A percentile compares a stretch with the other conserved stretches of the same genome.
Conservation (phyloP, 2,797 vertebrate species). For the Brachymystax lenok region DNA sequence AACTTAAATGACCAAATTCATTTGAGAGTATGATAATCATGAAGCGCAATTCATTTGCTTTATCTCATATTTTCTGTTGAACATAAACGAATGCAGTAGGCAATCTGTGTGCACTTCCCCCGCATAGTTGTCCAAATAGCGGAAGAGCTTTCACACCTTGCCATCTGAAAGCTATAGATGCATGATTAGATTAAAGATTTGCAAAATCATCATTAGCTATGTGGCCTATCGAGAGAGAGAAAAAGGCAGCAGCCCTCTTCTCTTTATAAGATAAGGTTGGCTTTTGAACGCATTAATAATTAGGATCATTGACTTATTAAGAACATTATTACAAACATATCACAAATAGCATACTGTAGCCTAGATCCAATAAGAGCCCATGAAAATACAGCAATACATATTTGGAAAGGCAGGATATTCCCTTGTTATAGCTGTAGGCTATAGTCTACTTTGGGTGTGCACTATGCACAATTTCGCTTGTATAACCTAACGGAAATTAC, state of each 20-base stretch:
- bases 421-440: not conserved
- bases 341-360: not conserved
- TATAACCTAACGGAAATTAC: not conserved
- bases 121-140: constrained; percentile 86
- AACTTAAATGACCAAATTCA: not conserved
- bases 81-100: not conserved
- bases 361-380: not conserved
- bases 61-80: constrained; percentile 5
- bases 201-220: not conserved
- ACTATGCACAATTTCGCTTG: not conserved
- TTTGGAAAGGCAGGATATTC: not conserved
- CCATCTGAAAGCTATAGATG: constrained; percentile 67
- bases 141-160: constrained; percentile 73
- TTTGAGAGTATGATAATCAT: not conserved
- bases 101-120: constrained; percentile 58
- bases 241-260: not conserved
- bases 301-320: not conserved
- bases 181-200: not conserved
- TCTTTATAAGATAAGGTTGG: not conserved
- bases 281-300: not conserved
- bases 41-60: not conserved
- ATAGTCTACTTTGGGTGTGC: not conserved
- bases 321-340: not conserved
- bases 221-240: not conserved
- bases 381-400: not conserved